Evolutionary conservation across 30 jellyfish, hydroid and myxozoan genomes (phyloP).

Genomic region (Aurelia aurita complex sp. Pacific): DNA sequence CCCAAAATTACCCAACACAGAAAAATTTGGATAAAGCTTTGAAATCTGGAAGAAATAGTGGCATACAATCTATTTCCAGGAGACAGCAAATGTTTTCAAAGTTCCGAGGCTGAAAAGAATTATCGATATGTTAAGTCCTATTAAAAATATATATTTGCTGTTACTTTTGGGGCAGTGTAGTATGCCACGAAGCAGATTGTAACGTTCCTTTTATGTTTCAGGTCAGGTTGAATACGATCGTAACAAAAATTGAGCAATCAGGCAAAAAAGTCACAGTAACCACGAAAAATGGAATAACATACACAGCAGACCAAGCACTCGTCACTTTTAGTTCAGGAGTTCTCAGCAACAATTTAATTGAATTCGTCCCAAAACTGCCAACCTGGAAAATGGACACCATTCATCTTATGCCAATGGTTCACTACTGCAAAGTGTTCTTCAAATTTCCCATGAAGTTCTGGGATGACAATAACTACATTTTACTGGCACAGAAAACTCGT

Average conservation of each 20-base stretch:
- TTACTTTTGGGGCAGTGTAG: too few relatives aligned
- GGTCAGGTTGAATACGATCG: constrained; percentile 45
- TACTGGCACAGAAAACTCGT: constrained; percentile 53
- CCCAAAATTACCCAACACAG: too few relatives aligned
- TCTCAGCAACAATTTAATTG: constrained; percentile 38
- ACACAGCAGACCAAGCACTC: constrained; percentile 72
- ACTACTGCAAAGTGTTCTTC: constrained; percentile 75
- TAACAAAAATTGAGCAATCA: constrained; percentile 29
- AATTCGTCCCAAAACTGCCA: constrained; percentile 73
- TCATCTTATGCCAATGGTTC: constrained; percentile 45
- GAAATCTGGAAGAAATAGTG: too few relatives aligned
- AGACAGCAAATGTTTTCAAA: too few relatives aligned
- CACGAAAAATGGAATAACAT: constrained; percentile 45
- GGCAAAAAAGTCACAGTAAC: constrained; percentile 15
- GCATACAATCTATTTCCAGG: too few relatives aligned
- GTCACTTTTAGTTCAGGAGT: constrained; percentile 74
- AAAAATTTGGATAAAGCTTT: too few relatives aligned
- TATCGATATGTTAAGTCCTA: too few relatives aligned
- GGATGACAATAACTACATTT: constrained; percentile 76
- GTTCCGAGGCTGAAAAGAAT: too few relatives aligned
- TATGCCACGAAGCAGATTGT: too few relatives aligned
- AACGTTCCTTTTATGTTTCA: background rate
- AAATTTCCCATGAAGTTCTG: constrained; percentile 76
- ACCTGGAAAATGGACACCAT: constrained; percentile 79
- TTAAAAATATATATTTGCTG: too few relatives aligned